phyloP scores from a whole-genome alignment of 2,797 vertebrate genomes.

The Okamejei kenojei region DNA sequence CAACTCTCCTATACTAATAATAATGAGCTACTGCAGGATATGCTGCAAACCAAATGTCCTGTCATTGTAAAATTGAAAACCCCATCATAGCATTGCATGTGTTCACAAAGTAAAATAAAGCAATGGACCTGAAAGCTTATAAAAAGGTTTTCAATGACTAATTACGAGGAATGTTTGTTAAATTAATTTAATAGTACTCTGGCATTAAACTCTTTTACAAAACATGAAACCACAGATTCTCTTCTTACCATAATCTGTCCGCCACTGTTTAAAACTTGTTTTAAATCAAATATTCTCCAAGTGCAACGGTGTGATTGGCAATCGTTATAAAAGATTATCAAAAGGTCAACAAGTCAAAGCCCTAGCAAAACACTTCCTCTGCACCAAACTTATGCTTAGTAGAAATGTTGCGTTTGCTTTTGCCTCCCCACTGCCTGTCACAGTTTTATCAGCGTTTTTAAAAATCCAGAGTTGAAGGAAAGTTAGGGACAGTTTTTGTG shows the following conservation, averaged over 20 bases:
- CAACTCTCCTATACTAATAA: not conserved
- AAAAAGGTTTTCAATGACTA: not conserved
- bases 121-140: not conserved
- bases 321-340: not conserved
- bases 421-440: no score
- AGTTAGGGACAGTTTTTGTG: not conserved
- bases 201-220: not conserved
- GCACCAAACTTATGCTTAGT: not conserved
- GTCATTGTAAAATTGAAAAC: slow-evolving; percentile 32
- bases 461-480: not conserved
- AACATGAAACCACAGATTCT: not conserved
- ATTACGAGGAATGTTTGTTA: not conserved
- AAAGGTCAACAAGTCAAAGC: not conserved
- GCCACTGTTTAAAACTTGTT: not conserved
- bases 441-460: not conserved
- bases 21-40: not conserved
- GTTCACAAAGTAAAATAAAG: slow-evolving; percentile 20
- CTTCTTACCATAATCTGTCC: not conserved
- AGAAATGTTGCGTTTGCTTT: no score
- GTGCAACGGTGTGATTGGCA: not conserved
- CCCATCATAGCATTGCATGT: slow-evolving; percentile 20
- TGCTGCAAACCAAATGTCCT: slow-evolving; percentile 26
- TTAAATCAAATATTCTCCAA: no score
- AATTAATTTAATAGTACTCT: not conserved
- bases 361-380: not conserved